These are phyloP conservation scores for Dyspetes luteomarginatus DNA, from an alignment of 2,888 invertebrate species.

Conservation along the genomic window DNA sequence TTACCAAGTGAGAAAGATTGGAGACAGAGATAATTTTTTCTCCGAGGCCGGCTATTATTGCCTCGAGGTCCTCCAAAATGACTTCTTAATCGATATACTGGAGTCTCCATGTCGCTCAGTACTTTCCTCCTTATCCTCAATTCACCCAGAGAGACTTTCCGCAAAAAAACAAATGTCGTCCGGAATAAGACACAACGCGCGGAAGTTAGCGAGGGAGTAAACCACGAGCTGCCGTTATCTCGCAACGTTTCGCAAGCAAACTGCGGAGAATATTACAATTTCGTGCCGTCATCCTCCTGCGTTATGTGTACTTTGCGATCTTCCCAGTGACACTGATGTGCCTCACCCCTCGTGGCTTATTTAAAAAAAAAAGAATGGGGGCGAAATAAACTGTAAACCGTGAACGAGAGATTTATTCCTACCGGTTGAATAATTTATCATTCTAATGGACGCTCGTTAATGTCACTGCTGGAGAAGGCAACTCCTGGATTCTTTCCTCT, in stretches of 20 bases:
- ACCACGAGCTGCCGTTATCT: conserved; percentile 38
- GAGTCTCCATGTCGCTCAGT: conserved; percentile 57
- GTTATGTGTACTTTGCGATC: conserved; percentile 14
- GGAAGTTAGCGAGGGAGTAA: conserved; percentile 40
- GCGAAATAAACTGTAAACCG: neutral
- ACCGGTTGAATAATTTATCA: conserved; percentile 67
- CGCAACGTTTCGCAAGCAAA: conserved; percentile 35
- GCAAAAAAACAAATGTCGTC: conserved; percentile 58
- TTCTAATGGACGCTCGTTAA: conserved; percentile 66
- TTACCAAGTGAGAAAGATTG: conserved; percentile 37
- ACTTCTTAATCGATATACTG: conserved; percentile 78
- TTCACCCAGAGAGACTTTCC: conserved; percentile 50
- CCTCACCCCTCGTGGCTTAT: conserved; percentile 43
- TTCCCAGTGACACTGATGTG: conserved; percentile 26
- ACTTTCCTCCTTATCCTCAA: conserved; percentile 16
- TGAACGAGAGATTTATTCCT: conserved; percentile 65
- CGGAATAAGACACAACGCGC: conserved; percentile 60
- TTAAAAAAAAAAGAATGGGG: conserved; percentile 39
- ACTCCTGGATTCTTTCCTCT: conserved; percentile 45
- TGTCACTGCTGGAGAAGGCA: conserved; percentile 53
- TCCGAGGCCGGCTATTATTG: conserved; percentile 27
- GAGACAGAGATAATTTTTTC: conserved; percentile 18
- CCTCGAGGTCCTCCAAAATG: conserved; percentile 66
- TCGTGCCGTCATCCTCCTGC: conserved; percentile 21
- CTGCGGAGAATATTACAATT: conserved; percentile 44